These are phyloP conservation scores for Echinarachnius parma DNA, from an alignment of 53 echinoderm and acorn worm species.

Conservation along the genomic window DNA sequence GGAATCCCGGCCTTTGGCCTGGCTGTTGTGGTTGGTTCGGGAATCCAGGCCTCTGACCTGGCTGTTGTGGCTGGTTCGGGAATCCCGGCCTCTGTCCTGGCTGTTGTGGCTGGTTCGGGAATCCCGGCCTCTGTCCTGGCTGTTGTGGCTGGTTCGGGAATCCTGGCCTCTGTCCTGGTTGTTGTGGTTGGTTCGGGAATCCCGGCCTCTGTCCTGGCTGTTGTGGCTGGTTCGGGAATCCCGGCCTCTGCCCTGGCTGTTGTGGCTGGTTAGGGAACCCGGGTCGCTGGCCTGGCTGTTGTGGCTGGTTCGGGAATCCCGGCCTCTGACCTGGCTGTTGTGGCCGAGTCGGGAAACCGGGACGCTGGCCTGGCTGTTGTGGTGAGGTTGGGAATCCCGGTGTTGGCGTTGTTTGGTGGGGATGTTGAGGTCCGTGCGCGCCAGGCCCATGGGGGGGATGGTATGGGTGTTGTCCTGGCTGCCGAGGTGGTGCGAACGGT, in stretches of 20 bases:
- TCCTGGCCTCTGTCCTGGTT: background rate
- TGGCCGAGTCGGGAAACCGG: slow-evolving; percentile 1
- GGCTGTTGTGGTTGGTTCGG: slow-evolving; percentile 6
- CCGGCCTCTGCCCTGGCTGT: too few species aligned
- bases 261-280: background rate
- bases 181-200: background rate
- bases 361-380: slow-evolving; percentile 20
- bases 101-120: background rate
- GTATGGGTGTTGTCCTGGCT: background rate
- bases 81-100: background rate
- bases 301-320: slow-evolving; percentile 2
- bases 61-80: slow-evolving; percentile 11
- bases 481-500: background rate
- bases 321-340: slow-evolving; percentile 9
- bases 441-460: slow-evolving; percentile 14
- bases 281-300: background rate
- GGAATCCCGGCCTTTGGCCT: background rate
- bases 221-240: too few species aligned
- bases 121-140: background rate
- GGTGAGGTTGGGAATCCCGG: too few species aligned
- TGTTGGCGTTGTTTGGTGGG: too few species aligned
- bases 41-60: slow-evolving; percentile 8
- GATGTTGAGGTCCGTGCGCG: slow-evolving; percentile 13
- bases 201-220: slow-evolving; percentile 17
- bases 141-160: background rate